phyloP scores from a whole-genome alignment of 2,888 invertebrate genomes.

The Drosophila lacicola region DNA sequence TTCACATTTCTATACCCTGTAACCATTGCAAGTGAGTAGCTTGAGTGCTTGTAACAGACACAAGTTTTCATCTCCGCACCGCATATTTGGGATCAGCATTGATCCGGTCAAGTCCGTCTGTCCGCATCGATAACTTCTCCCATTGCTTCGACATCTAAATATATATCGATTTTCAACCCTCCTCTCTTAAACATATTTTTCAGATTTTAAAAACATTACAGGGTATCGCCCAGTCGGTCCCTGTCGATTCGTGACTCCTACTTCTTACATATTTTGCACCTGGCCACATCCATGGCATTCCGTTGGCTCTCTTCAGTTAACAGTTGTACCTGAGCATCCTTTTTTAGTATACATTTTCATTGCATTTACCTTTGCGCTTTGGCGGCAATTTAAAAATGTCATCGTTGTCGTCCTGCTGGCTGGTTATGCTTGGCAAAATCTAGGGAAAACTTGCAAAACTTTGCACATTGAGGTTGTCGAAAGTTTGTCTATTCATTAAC shows the following conservation, averaged over 20 bases:
- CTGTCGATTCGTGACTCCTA: too few species aligned
- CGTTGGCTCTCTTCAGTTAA: slow-evolving; percentile 8
- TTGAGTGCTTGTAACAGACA: too few species aligned
- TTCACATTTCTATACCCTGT: slow-evolving; percentile 40
- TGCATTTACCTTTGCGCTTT: slow-evolving; percentile 64
- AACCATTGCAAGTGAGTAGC: too few species aligned
- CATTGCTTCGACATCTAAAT: background rate
- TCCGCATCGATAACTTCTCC: background rate
- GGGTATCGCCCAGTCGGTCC: background rate
- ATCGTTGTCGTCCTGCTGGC: slow-evolving; percentile 26
- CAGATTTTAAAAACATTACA: background rate
- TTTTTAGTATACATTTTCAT: slow-evolving; percentile 42
- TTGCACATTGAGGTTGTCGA: slow-evolving; percentile 77
- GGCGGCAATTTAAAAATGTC: slow-evolving; percentile 51
- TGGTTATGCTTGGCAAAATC: slow-evolving; percentile 36
- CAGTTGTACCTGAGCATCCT: slow-evolving; percentile 34
- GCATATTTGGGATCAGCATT: too few species aligned
- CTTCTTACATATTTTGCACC: slow-evolving; percentile 59
- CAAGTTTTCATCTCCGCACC: too few species aligned
- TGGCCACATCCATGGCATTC: slow-evolving; percentile 29
- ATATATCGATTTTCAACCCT: background rate
- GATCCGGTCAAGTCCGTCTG: too few species aligned
- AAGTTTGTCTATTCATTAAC: slow-evolving; percentile 80
- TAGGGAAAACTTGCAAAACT: slow-evolving; percentile 47
- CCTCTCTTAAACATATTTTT: background rate